Evolutionary conservation across 2,888 invertebrate genomes (phyloP).

Genomic region (Nasonia oneida): DNA sequence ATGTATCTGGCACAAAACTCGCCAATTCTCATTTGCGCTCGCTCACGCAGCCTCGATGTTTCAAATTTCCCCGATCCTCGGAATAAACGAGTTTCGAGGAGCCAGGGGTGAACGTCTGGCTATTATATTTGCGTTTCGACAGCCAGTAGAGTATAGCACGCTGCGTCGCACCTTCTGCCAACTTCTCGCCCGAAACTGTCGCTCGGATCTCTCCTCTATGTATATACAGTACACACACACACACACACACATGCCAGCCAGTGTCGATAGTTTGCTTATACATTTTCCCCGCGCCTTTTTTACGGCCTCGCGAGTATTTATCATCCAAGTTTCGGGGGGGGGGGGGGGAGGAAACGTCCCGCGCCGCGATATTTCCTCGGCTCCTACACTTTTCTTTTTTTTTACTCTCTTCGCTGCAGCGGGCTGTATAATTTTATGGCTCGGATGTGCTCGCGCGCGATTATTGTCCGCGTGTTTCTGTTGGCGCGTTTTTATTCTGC

Average conservation of each 20-base stretch:
- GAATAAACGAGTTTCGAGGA: constrained; percentile 48
- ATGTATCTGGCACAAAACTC: too few species aligned
- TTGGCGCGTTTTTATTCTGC: constrained; percentile 14
- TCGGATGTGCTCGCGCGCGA: constrained; percentile 26
- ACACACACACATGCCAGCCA: background rate
- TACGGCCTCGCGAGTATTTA: constrained; percentile 53
- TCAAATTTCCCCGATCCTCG: constrained; percentile 22
- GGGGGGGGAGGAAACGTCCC: background rate
- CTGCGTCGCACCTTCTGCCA: constrained; percentile 20
- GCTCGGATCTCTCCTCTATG: constrained; percentile 1
- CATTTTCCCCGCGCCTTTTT: constrained; percentile 31
- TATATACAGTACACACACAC: background rate
- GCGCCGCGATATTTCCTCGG: constrained; percentile 27
- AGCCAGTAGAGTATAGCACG: constrained; percentile 65
- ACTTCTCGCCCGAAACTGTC: constrained; percentile 42
- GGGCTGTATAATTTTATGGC: constrained; percentile 59
- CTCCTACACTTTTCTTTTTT: constrained; percentile 19
- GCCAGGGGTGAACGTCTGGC: constrained; percentile 65
- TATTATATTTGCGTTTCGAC: constrained; percentile 72
- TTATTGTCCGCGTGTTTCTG: background rate
- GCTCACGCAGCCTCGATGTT: constrained; percentile 28
- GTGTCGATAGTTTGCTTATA: constrained; percentile 48
- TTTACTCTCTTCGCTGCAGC: constrained; percentile 10
- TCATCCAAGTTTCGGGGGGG: constrained; percentile 54
- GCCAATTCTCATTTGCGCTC: background rate